These are phyloP conservation scores for Heliconius charithonia DNA, from an alignment of 2,888 invertebrate genomes.

Conservation along the genomic window DNA sequence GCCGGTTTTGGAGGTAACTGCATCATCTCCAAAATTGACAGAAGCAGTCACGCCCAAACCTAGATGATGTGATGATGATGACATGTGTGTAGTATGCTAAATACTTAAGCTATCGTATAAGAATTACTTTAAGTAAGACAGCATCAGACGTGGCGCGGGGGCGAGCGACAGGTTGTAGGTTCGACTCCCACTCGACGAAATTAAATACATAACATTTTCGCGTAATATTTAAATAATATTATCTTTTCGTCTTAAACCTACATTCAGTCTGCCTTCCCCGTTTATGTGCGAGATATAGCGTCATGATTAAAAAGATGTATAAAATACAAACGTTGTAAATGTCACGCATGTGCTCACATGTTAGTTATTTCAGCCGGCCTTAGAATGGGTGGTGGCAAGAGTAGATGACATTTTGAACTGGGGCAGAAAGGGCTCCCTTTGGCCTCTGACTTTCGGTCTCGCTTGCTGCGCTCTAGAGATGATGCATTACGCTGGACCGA, in stretches of 20 bases:
- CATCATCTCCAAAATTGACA: no score
- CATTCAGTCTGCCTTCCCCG: not conserved
- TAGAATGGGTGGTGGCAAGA: slow-evolving; percentile 95
- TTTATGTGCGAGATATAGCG: not conserved
- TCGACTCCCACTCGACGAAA: not conserved
- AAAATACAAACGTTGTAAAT: no score
- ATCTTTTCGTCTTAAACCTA: not conserved
- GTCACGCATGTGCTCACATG: no score
- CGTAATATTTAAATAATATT: not conserved
- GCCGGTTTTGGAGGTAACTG: no score
- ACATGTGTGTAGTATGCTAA: no score
- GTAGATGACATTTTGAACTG: slow-evolving; percentile 97
- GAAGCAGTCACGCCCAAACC: no score
- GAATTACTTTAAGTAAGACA: no score
- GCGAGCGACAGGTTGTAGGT: not conserved
- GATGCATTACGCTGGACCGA: slow-evolving; percentile 99
- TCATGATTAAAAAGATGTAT: not conserved
- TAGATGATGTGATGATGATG: no score
- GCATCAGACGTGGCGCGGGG: not conserved
- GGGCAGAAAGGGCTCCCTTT: slow-evolving; percentile 95
- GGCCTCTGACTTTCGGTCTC: slow-evolving; percentile 99
- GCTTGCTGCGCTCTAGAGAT: slow-evolving; percentile 99
- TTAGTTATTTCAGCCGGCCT: slow-evolving; percentile 62
- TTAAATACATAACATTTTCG: not conserved
- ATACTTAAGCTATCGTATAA: no score